A percentile compares a stretch with the other conserved stretches of the same genome.
These are phyloP conservation scores for Phrixothrix hirtus DNA, from an alignment of 2,888 invertebrate species.

Conservation along the genomic window DNA sequence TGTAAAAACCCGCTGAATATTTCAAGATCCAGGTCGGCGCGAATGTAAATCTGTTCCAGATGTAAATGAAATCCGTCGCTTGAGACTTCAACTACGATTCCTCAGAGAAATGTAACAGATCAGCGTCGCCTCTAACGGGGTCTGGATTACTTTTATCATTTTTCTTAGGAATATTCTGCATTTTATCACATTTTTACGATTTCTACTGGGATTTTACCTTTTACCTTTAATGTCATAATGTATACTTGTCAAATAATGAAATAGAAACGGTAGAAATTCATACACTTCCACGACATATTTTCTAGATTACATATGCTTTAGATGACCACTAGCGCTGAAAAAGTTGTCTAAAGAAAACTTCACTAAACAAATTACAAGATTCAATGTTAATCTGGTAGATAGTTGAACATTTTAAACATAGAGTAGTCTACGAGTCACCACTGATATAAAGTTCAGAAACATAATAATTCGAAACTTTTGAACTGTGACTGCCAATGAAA, in stretches of 20 bases:
- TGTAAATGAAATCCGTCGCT: slow-evolving; percentile 54
- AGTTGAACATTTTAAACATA: no score
- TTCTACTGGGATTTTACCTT: slow-evolving; percentile 34
- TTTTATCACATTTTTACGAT: slow-evolving; percentile 38
- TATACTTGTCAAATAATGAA: slow-evolving; percentile 24
- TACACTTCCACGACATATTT: no score
- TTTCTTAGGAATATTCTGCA: slow-evolving; percentile 39
- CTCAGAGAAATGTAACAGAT: slow-evolving; percentile 50
- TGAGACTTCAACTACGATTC: slow-evolving; percentile 51
- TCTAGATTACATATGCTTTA: no score
- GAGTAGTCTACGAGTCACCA: slow-evolving; percentile 28
- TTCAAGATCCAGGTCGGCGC: slow-evolving; percentile 49
- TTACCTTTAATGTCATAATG: slow-evolving; percentile 23
- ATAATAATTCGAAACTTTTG: slow-evolving; percentile 33
- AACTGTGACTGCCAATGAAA: slow-evolving; percentile 33
- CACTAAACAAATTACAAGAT: no score
- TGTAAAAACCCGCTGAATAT: slow-evolving; percentile 52
- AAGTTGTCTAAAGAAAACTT: no score
- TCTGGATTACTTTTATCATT: slow-evolving; percentile 40
- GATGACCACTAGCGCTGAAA: no score
- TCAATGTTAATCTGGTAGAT: no score
- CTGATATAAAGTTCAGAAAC: slow-evolving; percentile 19
- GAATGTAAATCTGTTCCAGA: slow-evolving; percentile 54
- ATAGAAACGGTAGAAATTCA: no score
- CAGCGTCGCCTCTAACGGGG: slow-evolving; percentile 48